Base-by-base conservation (phyloP, 2,888 invertebrate genomes). In the Eupeodes latifasciatus region DNA sequence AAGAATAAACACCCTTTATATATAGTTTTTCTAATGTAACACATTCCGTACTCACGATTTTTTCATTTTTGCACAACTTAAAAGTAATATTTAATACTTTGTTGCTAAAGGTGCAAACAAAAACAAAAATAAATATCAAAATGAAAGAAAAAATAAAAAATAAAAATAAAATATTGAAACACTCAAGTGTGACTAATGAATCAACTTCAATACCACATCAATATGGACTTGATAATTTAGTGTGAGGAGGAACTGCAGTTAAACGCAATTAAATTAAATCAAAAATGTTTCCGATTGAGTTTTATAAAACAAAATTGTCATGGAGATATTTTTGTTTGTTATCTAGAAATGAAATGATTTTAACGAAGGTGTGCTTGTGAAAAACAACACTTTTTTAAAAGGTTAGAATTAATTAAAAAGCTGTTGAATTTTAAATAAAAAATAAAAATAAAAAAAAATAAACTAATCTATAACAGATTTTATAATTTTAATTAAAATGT, bases 391-490 rank as follows among this genome's bases (percentile, higher is more conserved):
- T 57, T 19, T 0, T 2, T 19, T 27, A 27, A 57, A 57, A 27
- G 57, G 57, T 57, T 57, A 57, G 57, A 57, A 57, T 57, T 57
- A 57, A 57, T 57, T 57, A 57, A 57, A 27, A 40, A 40, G 6
- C 9, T 5, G 9, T 27, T 57, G 57, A 57, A 57, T 27, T 57
- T 27, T 57, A 27, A 57, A 57, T 57, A 0, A 27, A 11, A 11
- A 47, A 10, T 4, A 47, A 11, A 47, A 47, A 9, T 5, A 47
- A 1, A 12, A 47, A 4, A 47, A 47, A 47, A 47, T 11, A 47
- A 55, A 57, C 2, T 19, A 55, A 55, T 19, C 27, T 57, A 5
- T 27, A 55, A 2, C 55, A 27, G 57, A 59, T 11, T 59, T 57
- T 12, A 12, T 57, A 53, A 27, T 27, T 27, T 27, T 10, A 10